Evolutionary conservation across 2,888 invertebrate species (phyloP).

Genomic region (Operophtera brumata): DNA sequence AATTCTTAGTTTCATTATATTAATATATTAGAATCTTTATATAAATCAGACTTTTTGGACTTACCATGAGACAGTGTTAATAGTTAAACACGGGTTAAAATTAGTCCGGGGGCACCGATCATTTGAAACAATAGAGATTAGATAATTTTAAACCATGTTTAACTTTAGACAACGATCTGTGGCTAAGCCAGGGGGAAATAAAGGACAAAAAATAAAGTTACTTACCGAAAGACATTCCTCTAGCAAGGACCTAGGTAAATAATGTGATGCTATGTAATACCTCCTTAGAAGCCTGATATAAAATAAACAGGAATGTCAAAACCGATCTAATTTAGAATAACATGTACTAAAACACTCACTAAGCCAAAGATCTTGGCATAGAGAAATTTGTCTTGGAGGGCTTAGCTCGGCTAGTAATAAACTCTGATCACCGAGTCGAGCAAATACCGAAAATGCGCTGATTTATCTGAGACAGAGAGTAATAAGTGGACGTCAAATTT

Average conservation of each 20-base stretch:
- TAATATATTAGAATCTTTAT: conserved; percentile 16
- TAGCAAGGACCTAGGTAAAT: not conserved
- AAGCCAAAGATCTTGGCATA: too few species aligned
- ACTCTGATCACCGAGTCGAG: too few species aligned
- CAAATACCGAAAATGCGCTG: too few species aligned
- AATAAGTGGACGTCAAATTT: too few species aligned
- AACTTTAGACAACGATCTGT: not conserved
- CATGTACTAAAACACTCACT: too few species aligned
- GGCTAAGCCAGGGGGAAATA: not conserved
- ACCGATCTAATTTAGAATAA: not conserved
- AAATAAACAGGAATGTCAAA: conserved; percentile 36
- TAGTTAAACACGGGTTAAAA: not conserved
- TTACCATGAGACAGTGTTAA: not conserved
- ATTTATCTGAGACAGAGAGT: too few species aligned
- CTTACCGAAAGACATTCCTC: conserved; percentile 10
- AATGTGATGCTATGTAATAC: conserved; percentile 16
- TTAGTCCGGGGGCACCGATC: not conserved
- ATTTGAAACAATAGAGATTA: not conserved
- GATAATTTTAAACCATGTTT: not conserved
- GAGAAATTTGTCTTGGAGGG: too few species aligned
- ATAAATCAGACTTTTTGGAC: conserved; percentile 11
- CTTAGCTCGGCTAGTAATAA: too few species aligned
- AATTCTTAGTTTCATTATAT: not conserved
- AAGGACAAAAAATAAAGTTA: not conserved
- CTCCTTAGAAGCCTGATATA: not conserved